Evolutionary conservation across 2,797 vertebrate genomes (phyloP).

Genomic region (Bovichtus diacanthus): DNA sequence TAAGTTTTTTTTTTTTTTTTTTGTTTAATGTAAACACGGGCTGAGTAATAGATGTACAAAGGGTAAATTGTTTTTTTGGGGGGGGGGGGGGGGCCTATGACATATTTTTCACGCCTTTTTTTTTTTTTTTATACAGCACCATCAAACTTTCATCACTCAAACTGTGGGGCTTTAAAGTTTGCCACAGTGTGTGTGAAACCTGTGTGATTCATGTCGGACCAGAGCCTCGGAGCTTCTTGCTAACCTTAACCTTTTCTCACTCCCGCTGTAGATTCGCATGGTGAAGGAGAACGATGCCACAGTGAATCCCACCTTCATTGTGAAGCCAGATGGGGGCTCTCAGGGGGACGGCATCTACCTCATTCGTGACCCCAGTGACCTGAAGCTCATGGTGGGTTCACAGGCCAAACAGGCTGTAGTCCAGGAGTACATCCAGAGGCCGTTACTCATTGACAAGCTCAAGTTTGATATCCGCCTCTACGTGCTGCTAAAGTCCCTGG

Average conservation of each 20-base stretch:
- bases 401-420: slow-evolving; percentile 92
- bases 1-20: too few species aligned
- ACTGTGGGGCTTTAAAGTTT: neutral
- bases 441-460: slow-evolving; percentile 96
- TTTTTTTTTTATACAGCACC: too few species aligned
- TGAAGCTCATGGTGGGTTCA: slow-evolving; percentile 84
- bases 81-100: too few species aligned
- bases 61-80: too few species aligned
- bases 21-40: too few species aligned
- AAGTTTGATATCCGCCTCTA: slow-evolving; percentile 99
- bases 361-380: slow-evolving; percentile 93
- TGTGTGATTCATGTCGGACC: neutral
- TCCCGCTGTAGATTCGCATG: slow-evolving; percentile 85
- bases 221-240: neutral
- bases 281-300: slow-evolving; percentile 88
- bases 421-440: slow-evolving; percentile 96
- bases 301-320: slow-evolving; percentile 94
- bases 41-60: too few species aligned
- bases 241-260: neutral
- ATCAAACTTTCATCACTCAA: neutral
- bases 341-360: slow-evolving; percentile 99
- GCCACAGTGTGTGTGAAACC: neutral
- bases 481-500: slow-evolving; percentile 93
- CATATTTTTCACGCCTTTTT: too few species aligned
- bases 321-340: slow-evolving; percentile 96